Percentiles rank a stretch among this genome's conserved stretches.
These are phyloP conservation scores for Platichthys stellatus DNA, from an alignment of 2,113 vertebrate species.

Conservation along the genomic window DNA sequence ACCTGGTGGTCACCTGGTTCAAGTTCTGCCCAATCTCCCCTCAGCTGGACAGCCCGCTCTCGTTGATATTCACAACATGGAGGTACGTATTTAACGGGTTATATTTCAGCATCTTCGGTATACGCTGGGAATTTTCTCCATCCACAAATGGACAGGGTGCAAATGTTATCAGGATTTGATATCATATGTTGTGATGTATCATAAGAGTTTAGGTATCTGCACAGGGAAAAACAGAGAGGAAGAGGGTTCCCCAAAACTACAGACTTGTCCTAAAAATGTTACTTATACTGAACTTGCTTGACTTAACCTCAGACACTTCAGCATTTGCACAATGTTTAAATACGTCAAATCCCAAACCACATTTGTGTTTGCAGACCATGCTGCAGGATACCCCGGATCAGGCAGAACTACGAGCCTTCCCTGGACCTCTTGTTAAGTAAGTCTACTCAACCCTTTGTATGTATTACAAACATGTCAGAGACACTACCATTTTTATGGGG, in stretches of 20 bases:
- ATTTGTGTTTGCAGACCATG: slow-evolving; percentile 82
- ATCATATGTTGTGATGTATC: too few relatives aligned
- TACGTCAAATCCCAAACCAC: slow-evolving; percentile 16
- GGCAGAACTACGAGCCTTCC: slow-evolving; percentile 90
- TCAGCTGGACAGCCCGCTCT: slow-evolving; percentile 96
- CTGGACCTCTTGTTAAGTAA: slow-evolving; percentile 94
- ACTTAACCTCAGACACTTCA: neutral
- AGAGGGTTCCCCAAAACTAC: too few relatives aligned
- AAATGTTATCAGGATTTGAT: too few relatives aligned
- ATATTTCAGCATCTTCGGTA: neutral
- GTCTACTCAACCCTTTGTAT: slow-evolving; percentile 39
- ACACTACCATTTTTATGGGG: neutral
- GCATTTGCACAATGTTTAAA: neutral
- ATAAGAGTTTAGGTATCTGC: too few relatives aligned
- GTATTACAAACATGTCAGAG: neutral
- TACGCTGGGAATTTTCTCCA: neutral
- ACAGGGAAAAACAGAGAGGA: too few relatives aligned
- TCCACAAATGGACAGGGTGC: neutral
- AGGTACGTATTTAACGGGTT: slow-evolving; percentile 79
- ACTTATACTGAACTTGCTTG: neutral
- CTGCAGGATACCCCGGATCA: slow-evolving; percentile 91
- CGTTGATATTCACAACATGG: slow-evolving; percentile 94
- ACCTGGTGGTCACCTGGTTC: slow-evolving; percentile 92
- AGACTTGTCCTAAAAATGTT: too few relatives aligned
- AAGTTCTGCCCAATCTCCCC: slow-evolving; percentile 93